Evolutionary conservation across 92 coral and sea anemone genomes (phyloP).

Genomic region (Palythoa heliodiscus): DNA sequence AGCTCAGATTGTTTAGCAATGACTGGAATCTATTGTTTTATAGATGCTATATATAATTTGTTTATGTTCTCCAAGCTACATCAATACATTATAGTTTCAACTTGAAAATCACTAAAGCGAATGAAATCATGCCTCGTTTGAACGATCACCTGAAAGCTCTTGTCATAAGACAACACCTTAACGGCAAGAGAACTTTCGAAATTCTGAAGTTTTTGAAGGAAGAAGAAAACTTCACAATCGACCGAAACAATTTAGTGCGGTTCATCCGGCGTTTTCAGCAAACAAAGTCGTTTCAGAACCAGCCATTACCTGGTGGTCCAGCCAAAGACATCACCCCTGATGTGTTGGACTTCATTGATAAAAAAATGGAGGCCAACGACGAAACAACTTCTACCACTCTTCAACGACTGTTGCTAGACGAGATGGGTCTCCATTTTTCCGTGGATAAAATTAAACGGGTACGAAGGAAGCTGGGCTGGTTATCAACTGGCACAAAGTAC

Average conservation of each 20-base stretch:
- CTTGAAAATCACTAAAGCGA: background rate
- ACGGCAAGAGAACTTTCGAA: background rate
- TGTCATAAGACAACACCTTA: background rate
- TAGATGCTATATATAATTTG: background rate
- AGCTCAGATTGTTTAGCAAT: too few relatives aligned
- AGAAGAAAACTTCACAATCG: background rate
- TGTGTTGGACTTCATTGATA: background rate
- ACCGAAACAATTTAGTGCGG: background rate
- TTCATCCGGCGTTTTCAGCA: background rate
- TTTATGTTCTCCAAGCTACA: background rate
- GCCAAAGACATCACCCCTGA: background rate
- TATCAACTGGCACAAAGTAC: background rate
- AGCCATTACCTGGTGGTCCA: background rate
- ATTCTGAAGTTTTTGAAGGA: background rate
- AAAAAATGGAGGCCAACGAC: background rate
- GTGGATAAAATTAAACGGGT: background rate
- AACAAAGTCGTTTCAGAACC: background rate
- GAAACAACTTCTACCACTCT: background rate
- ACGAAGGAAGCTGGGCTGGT: background rate
- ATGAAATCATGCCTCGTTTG: background rate
- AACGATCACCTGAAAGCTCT: background rate
- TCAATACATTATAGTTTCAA: background rate
- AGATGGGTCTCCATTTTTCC: background rate
- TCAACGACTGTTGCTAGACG: background rate
- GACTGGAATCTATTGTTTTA: too few relatives aligned